Conservation (phyloP, 2,888 invertebrate species). For the Diogma glabrata region DNA sequence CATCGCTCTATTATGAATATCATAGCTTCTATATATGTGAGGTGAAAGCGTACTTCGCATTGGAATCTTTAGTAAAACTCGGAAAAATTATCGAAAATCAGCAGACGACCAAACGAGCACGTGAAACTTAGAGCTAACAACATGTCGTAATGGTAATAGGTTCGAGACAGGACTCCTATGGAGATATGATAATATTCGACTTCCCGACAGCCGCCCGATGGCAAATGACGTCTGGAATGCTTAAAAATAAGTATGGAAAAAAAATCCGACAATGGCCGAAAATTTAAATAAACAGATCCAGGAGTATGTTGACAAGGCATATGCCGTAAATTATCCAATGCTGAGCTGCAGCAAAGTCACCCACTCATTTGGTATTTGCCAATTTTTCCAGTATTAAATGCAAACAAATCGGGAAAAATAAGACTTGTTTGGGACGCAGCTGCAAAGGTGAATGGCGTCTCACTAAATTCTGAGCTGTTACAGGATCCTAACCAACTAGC, state of each 20-base stretch:
- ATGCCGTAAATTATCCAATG: neutral
- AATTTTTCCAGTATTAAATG: neutral
- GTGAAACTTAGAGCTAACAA: too few relatives aligned
- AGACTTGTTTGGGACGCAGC: neutral
- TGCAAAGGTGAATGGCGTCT: neutral
- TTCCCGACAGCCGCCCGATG: too few relatives aligned
- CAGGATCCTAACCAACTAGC: too few relatives aligned
- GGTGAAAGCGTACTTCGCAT: too few relatives aligned
- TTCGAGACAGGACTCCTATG: conserved; percentile 21
- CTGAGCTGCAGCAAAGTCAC: too few relatives aligned
- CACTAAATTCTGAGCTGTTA: too few relatives aligned
- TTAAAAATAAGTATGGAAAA: neutral
- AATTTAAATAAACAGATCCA: neutral
- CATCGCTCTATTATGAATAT: too few relatives aligned
- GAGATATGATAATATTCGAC: conserved; percentile 16
- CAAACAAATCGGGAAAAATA: neutral
- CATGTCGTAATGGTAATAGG: too few relatives aligned
- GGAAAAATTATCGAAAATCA: too few relatives aligned
- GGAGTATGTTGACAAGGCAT: neutral
- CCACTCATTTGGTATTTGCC: neutral
- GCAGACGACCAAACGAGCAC: too few relatives aligned
- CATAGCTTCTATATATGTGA: too few relatives aligned
- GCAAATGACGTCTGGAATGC: neutral
- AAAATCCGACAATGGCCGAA: neutral
- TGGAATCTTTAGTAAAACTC: too few relatives aligned